Evolutionary conservation across 1,140 invertebrate species (phyloP).

Genomic region (Bemisia tabaci): DNA sequence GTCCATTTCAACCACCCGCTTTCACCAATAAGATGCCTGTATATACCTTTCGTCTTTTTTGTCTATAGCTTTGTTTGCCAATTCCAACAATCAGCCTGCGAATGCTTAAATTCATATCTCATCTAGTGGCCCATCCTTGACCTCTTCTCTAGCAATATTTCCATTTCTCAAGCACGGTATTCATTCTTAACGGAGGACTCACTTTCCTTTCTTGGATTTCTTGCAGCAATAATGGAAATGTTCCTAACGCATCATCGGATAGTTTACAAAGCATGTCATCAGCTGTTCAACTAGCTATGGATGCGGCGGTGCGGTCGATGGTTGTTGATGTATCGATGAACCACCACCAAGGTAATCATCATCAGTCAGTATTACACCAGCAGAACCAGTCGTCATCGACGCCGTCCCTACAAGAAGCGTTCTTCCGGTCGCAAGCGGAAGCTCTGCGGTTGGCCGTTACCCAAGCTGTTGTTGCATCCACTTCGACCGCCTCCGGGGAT

Average conservation of each 20-base stretch:
- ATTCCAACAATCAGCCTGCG: no score
- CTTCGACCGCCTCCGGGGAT: slow-evolving; percentile 22
- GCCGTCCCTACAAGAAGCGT: slow-evolving; percentile 59
- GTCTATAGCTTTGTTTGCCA: no score
- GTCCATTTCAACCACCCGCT: no score
- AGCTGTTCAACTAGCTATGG: slow-evolving; percentile 27
- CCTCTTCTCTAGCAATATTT: no score
- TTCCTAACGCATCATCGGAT: slow-evolving; percentile 6
- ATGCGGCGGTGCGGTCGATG: slow-evolving; percentile 33
- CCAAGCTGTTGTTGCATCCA: slow-evolving; percentile 36
- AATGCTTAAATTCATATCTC: no score
- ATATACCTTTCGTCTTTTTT: no score
- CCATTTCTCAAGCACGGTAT: no score
- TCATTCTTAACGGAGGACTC: no score
- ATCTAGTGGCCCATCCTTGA: no score
- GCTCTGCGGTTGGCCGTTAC: slow-evolving; percentile 61
- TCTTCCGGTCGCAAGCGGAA: slow-evolving; percentile 67
- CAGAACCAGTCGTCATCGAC: slow-evolving; percentile 34
- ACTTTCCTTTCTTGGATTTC: no score
- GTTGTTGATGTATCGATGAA: slow-evolving; percentile 22
- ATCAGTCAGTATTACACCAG: slow-evolving; percentile 25
- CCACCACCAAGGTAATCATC: slow-evolving; percentile 40
- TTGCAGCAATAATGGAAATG: not conserved
- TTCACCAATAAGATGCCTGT: no score
- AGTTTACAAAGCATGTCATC: slow-evolving; percentile 10